Conservation (phyloP, 2,888 invertebrate species). For the Boloria selene region DNA sequence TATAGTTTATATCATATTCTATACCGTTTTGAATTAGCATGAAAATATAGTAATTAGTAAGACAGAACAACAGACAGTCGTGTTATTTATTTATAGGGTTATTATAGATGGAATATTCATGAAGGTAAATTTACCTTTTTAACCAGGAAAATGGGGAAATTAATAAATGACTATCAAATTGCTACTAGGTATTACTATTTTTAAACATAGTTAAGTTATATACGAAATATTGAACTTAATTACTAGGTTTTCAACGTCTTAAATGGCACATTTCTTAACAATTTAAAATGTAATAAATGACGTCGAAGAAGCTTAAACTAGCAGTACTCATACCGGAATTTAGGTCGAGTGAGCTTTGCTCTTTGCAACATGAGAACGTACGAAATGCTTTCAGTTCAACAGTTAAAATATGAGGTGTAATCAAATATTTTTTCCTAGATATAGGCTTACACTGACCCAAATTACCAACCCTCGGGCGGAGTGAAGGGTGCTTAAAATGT, state of each 20-base stretch:
- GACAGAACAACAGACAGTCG: too few relatives aligned
- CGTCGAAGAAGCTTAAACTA: conserved; percentile 25
- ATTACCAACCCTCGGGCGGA: conserved; percentile 58
- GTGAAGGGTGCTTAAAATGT: conserved; percentile 55
- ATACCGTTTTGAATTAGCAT: too few relatives aligned
- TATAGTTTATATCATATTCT: too few relatives aligned
- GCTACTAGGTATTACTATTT: too few relatives aligned
- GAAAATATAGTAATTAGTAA: too few relatives aligned
- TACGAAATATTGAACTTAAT: conserved; percentile 31
- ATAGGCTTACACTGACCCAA: conserved; percentile 60
- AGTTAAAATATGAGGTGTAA: conserved; percentile 23
- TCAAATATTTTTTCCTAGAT: conserved; percentile 27
- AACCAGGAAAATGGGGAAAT: too few relatives aligned
- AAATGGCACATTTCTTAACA: background rate
- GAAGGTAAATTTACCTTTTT: too few relatives aligned
- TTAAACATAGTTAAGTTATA: too few relatives aligned
- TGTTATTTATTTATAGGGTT: too few relatives aligned
- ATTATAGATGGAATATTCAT: too few relatives aligned
- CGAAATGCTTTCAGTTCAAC: conserved; percentile 18
- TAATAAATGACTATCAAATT: too few relatives aligned
- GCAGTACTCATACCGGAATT: conserved; percentile 8
- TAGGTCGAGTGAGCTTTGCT: conserved; percentile 21
- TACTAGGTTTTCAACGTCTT: background rate
- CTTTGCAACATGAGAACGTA: conserved; percentile 23
- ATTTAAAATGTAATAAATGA: conserved; percentile 8